Evolutionary conservation across 1,140 invertebrate genomes (phyloP), one percentile per base, ranked within the genome.

Genomic region (Psix sp.): DNA sequence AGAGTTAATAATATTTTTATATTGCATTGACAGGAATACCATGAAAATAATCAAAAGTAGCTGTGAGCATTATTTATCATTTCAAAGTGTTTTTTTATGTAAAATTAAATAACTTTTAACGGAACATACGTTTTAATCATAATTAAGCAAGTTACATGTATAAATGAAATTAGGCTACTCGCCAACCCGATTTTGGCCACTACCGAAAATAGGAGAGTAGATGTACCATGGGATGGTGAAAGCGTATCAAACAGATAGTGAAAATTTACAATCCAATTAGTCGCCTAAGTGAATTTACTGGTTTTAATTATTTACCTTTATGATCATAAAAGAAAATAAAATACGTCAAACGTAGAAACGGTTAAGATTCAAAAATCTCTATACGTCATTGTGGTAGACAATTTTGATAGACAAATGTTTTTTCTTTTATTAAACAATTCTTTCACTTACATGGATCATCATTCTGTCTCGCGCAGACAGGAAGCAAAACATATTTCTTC

Each of bases 401-500:
- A n/a, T 33, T 46, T 26, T 11, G 3, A 42, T 42, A 14, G 20
- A 45, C 26, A 57, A 57, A 38, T 0, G 15, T 9, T 51, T 11
- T 7, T 20, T 18, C 16, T 18, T 14, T 31, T 18, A 20, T 60
- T 54, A 70, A 68, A 60, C 66, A 70, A 60, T 70, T 52, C 36
- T 36, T 66, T 20, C 54, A 48, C 49, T 60, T 56, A 54, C 21
- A 16, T 24, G 54, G 48, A 70, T 48, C 13, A 56, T 70, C 48
- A 36, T 42, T 16, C 49, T 59, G 39, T 17, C 43, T 39, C 43
- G 43, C 51, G 31, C 52, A 73, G 72, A 76, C 84, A 82, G 83
- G 82, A 84, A 86, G 60, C 74, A 72, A 76, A 77, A 80, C 82
- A 84, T 86, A 86, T 83, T 85, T 86, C 79, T 84, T 73, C 71